A percentile compares a stretch with the other conserved stretches of the same genome.
Evolutionary conservation across 1,140 invertebrate species (phyloP).

Genomic region (Eriosoma lanigerum): DNA sequence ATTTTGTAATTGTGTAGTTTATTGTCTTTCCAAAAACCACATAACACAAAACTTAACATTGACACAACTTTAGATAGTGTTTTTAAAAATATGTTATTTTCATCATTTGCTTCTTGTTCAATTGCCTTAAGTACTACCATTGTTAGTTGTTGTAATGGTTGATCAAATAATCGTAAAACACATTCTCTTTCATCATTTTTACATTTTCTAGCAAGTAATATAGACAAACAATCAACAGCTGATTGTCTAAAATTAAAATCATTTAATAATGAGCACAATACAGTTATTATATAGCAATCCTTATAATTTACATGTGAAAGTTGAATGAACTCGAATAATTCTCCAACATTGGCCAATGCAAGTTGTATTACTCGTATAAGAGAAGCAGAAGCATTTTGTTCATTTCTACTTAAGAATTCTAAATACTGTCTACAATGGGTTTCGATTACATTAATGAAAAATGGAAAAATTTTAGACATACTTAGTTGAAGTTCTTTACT

Average conservation of each 20-base stretch:
- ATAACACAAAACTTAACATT: conserved; percentile 41
- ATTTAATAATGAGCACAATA: conserved; percentile 31
- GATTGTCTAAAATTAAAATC: conserved; percentile 45
- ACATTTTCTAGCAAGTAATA: conserved; percentile 43
- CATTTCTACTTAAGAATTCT: conserved; percentile 35
- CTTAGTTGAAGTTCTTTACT: conserved; percentile 30
- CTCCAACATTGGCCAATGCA: conserved; percentile 41
- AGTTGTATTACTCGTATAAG: conserved; percentile 25
- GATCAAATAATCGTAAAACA: conserved; percentile 33
- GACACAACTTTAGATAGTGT: conserved; percentile 47
- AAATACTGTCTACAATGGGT: conserved; percentile 36
- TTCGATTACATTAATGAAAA: conserved; percentile 45
- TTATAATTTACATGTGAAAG: conserved; percentile 39
- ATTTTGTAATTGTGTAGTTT: conserved; percentile 25
- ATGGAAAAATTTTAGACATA: conserved; percentile 40
- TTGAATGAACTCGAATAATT: conserved; percentile 46
- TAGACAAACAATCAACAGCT: conserved; percentile 31
- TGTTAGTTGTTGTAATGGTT: conserved; percentile 38
- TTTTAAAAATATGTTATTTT: conserved; percentile 49
- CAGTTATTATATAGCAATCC: conserved; percentile 47
- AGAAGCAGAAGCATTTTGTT: conserved; percentile 24
- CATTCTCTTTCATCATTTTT: conserved; percentile 48
- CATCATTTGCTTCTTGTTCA: conserved; percentile 39
- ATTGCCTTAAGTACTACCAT: conserved; percentile 29
- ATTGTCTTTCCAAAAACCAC: conserved; percentile 43